Base-by-base conservation (phyloP, 1,140 invertebrate species). In the Aphaenogaster ashmeadi region DNA sequence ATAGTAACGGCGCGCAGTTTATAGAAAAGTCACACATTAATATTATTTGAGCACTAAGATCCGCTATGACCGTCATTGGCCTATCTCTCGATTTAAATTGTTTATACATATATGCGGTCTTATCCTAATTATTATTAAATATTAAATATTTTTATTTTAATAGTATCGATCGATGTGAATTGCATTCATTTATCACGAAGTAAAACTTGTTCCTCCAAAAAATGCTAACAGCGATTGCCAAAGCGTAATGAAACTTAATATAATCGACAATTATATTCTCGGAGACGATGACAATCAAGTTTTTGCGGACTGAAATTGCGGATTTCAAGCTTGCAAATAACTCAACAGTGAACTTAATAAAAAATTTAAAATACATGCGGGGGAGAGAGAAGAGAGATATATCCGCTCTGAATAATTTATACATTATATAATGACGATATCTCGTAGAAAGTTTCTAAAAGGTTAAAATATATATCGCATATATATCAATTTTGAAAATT, bases 361-460 rank as follows among this genome's bases (percentile, higher is more conserved):
- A 84, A 84, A 83, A 50, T 84, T 71, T 41, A 74, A 83, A 83
- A 54, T 0, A 47, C 5, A 13, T 2, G 33, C 15, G 18, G 1
- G 3, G 1, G 38, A 67, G n/a, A 67, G 64, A 69, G 38, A 67
- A 44, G 18, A 67, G 3, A 67, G 3, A 62, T 66, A 66, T 44
- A 36, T 58, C 41, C n/a, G 64, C 18, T 69, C 15, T 78, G 60
- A 64, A 86, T 88, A 86, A 86, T 90, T 86, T n/a, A 66, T 50
- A 47, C 38, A 21, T 44, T 58, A 6, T 58, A 60, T n/a, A 78
- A 78, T 78, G 41, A 50, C 4, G 3, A 47, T 64, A 36, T 60
- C 7, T 47, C 15, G 15, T 79, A 64, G 18, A 33, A 64, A 50
- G 8, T 47, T 79, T 79, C 4, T 47, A 2, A 9, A 36, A 15